Conservation (phyloP, 2,113 vertebrate genomes). For the Callopanchax toddi region DNA sequence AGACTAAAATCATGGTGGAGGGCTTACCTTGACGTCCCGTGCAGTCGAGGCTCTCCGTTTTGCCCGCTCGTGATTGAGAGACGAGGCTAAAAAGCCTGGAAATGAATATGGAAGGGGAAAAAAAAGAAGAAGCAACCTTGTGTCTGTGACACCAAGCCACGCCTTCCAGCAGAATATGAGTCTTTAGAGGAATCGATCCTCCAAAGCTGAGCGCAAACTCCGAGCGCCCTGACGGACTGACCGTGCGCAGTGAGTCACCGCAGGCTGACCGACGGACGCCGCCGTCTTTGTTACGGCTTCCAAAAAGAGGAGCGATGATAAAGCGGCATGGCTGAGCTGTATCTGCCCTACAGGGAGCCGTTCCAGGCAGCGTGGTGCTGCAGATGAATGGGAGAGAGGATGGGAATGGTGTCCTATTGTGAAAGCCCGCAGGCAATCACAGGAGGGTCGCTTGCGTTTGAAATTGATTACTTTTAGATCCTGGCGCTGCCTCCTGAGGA, state of each 20-base stretch:
- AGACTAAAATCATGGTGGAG: neutral
- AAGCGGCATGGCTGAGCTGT: conserved; percentile 24
- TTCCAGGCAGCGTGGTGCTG: conserved; percentile 41
- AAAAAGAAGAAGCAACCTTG: conserved; percentile 51
- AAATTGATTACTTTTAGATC: conserved; percentile 36
- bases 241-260: conserved; percentile 65
- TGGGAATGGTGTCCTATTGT: conserved; percentile 13
- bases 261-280: conserved; percentile 20
- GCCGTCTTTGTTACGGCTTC: conserved; percentile 2
- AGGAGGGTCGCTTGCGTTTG: conserved; percentile 44
- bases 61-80: conserved; percentile 53
- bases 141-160: conserved; percentile 75
- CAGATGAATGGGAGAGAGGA: conserved; percentile 32
- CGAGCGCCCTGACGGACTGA: conserved; percentile 31
- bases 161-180: conserved; percentile 68
- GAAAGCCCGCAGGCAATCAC: conserved; percentile 30
- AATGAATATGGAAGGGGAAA: conserved; percentile 69
- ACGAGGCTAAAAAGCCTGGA: conserved; percentile 27
- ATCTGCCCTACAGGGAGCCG: conserved; percentile 31
- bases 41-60: conserved; percentile 43
- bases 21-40: conserved; percentile 62
- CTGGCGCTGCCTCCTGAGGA: neutral
- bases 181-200: conserved; percentile 58
- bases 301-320: conserved; percentile 9
- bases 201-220: conserved; percentile 27